Conservation (phyloP, 2,797 vertebrate species). For the Enteromius thamalakanensis region DNA sequence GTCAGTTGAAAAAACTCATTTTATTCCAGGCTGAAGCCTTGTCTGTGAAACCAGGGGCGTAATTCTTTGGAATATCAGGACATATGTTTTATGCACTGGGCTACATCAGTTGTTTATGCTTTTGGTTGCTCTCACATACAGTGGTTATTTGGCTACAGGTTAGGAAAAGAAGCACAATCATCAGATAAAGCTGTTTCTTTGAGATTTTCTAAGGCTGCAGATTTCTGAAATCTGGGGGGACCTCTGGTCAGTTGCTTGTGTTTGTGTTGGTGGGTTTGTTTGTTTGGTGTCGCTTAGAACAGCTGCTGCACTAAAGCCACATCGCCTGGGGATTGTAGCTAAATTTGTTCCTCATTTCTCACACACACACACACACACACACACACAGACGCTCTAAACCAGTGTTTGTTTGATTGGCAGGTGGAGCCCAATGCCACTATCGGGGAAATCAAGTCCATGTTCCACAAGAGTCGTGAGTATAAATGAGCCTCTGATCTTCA, state of each 20-base stretch:
- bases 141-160: not conserved
- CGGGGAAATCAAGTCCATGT: conserved; percentile 93
- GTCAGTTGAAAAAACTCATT: too few relatives aligned
- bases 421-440: conserved; percentile 95
- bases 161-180: not conserved
- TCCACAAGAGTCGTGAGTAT: conserved; percentile 90
- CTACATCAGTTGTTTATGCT: too few relatives aligned
- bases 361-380: not conserved
- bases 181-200: too few relatives aligned
- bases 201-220: not conserved
- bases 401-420: conserved; percentile 71
- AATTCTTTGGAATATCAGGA: too few relatives aligned
- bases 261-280: conserved; percentile 36
- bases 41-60: too few relatives aligned
- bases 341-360: conserved; percentile 68
- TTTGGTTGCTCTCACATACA: not conserved
- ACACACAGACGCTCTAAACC: not conserved
- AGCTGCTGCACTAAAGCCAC: conserved; percentile 70
- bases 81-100: not conserved
- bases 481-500: not conserved
- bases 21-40: too few relatives aligned
- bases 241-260: not conserved
- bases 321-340: conserved; percentile 61
- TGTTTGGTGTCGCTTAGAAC: conserved; percentile 53
- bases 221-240: not conserved